phyloP scores from a whole-genome alignment of 2,888 invertebrate genomes.

The Papilio demoleus region DNA sequence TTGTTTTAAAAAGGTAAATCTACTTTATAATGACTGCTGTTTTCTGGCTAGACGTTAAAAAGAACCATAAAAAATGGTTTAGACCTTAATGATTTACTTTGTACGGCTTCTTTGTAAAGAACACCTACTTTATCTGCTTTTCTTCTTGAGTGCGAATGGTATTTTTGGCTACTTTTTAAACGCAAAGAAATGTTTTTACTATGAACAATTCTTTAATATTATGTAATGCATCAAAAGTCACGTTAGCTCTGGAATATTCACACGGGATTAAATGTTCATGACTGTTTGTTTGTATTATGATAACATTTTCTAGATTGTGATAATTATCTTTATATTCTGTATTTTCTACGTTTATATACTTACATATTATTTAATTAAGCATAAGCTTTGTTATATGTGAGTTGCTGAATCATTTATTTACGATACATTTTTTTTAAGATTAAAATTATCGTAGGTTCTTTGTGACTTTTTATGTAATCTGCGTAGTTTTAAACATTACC shows the following conservation, averaged over 20 bases:
- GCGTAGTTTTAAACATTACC: background rate
- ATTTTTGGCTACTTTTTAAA: background rate
- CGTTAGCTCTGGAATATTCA: constrained; percentile 14
- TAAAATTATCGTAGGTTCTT: background rate
- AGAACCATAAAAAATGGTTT: no score
- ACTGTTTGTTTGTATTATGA: constrained; percentile 10
- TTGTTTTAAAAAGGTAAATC: no score
- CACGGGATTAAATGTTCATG: constrained; percentile 1
- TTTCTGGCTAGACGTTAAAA: no score
- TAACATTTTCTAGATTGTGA: constrained; percentile 14
- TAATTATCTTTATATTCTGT: background rate
- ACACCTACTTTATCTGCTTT: no score
- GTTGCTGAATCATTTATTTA: constrained; percentile 2
- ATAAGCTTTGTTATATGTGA: background rate
- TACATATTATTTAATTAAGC: background rate
- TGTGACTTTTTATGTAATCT: background rate
- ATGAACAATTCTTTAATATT: constrained; percentile 1
- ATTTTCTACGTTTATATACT: background rate
- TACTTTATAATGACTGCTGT: no score
- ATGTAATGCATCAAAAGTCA: background rate
- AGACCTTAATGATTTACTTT: no score
- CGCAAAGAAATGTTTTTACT: background rate
- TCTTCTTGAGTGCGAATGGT: no score
- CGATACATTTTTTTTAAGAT: background rate
- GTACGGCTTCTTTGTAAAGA: no score